Conservation (phyloP, 2,113 vertebrate genomes). For the Labrus mixtus region DNA sequence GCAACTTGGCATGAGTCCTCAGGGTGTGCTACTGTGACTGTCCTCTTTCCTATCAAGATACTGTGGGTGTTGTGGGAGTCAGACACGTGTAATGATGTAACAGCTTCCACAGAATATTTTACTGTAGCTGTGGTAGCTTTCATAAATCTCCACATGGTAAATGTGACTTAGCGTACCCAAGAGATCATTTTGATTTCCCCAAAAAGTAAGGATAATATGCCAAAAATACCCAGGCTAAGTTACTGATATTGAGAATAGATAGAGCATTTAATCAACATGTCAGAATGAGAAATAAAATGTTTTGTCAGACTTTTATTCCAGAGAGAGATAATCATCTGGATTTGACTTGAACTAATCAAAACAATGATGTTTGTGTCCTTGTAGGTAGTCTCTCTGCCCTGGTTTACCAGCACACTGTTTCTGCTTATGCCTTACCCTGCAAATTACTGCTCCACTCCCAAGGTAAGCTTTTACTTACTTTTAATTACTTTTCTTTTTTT, state of each 20-base stretch:
- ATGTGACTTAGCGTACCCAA: too few species aligned
- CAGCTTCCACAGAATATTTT: background rate
- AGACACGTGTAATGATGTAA: background rate
- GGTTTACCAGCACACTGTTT: slow-evolving; percentile 91
- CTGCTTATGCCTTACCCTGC: slow-evolving; percentile 88
- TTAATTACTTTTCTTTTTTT: slow-evolving; percentile 6
- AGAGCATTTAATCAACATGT: too few species aligned
- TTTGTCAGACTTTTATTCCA: background rate
- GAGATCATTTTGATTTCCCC: too few species aligned
- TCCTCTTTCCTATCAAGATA: background rate
- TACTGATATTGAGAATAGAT: too few species aligned
- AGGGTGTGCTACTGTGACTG: background rate
- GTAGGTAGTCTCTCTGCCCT: slow-evolving; percentile 93
- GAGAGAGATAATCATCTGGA: background rate
- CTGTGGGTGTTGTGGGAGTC: background rate
- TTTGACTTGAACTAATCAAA: background rate
- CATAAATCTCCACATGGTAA: too few species aligned
- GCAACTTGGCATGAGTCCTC: slow-evolving; percentile 28
- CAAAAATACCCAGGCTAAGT: too few species aligned
- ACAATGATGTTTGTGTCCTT: background rate
- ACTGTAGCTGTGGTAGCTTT: too few species aligned
- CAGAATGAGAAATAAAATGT: background rate
- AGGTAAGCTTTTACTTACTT: slow-evolving; percentile 76
- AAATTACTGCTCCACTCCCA: slow-evolving; percentile 84
- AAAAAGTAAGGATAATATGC: too few species aligned